Evolutionary conservation across 1,140 invertebrate species (phyloP).

Genomic region (Phocides pigmalion): DNA sequence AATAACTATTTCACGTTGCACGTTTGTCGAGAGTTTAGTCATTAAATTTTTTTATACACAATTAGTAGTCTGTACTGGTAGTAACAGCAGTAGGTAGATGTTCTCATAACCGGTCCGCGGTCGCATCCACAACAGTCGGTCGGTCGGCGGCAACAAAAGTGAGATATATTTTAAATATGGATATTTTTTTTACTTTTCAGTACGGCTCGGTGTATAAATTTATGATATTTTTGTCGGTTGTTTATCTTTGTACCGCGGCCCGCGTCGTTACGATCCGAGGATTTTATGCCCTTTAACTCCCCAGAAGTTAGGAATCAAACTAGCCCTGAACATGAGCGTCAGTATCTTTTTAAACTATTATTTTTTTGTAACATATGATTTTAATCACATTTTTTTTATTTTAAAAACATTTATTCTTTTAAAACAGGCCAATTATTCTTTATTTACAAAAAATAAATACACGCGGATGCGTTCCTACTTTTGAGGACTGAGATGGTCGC

Average conservation of each 20-base stretch:
- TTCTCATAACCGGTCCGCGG: neutral
- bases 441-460: too few relatives aligned
- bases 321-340: too few relatives aligned
- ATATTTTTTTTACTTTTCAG: conserved; percentile 72
- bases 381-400: neutral
- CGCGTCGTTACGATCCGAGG: conserved; percentile 29
- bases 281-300: conserved; percentile 40
- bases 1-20: too few relatives aligned
- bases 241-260: conserved; percentile 52
- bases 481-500: too few relatives aligned
- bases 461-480: too few relatives aligned
- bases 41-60: too few relatives aligned
- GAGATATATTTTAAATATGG: conserved; percentile 70
- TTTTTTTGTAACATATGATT: too few relatives aligned
- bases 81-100: neutral
- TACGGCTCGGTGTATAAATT: conserved; percentile 62
- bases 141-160: conserved; percentile 58
- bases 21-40: too few relatives aligned
- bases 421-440: too few relatives aligned
- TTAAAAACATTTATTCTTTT: too few relatives aligned
- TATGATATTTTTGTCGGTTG: conserved; percentile 74
- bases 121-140: conserved; percentile 47
- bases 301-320: conserved; percentile 45
- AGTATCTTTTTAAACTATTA: too few relatives aligned
- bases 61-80: too few relatives aligned